Base-by-base conservation (phyloP, 2,888 invertebrate genomes). In the Lasioglossum malachurum region DNA sequence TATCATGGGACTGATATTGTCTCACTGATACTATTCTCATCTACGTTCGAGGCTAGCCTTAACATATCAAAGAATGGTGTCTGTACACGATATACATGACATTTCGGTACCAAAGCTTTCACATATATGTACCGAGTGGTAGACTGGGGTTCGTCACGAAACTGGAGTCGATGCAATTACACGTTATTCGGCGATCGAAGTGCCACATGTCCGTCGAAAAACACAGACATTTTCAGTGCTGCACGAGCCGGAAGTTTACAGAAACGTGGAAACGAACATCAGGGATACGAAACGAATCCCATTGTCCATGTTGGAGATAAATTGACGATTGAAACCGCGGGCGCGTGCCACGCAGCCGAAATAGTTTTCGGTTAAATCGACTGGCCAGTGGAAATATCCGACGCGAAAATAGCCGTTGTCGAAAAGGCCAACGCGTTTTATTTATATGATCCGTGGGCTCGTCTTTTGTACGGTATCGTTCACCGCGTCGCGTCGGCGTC, bases 391-490 rank as follows among this genome's bases (percentile, higher is more conserved):
- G 57, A 83, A 80, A 87, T 87, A 87, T 87, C 74, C 57, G 7
- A 12, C 16, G 12, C 81, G 10, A 74, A 79, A 87, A 87, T 87
- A 87, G 81, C 77, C 23, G 19, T 74, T 64, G 75, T 76, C 64
- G 81, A 81, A 82, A 82, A 79, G 69, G 76, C 74, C 79, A 38
- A 5, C 4, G 75, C 23, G 83, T 81, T 67, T 67, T 87, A 87
- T 87, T 87, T 87, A 87, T 87, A 83, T 27, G 71, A 82, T 75
- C 77, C 41, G 16, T 73, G 14, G n/a, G 57, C 73, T 76, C 38
- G 57, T 57, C 72, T 64, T 77, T 75, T 76, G 35, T 16, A 57
- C 82, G 57, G 14, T 78, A 69, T 23, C 64, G 64, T 31, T 27
- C 27, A 4, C 27, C n/a, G 27, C 31, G 49, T 4, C 23, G 38